Evolutionary conservation across 2,888 invertebrate genomes (phyloP).

Genomic region (Mechanitis mazaeus): DNA sequence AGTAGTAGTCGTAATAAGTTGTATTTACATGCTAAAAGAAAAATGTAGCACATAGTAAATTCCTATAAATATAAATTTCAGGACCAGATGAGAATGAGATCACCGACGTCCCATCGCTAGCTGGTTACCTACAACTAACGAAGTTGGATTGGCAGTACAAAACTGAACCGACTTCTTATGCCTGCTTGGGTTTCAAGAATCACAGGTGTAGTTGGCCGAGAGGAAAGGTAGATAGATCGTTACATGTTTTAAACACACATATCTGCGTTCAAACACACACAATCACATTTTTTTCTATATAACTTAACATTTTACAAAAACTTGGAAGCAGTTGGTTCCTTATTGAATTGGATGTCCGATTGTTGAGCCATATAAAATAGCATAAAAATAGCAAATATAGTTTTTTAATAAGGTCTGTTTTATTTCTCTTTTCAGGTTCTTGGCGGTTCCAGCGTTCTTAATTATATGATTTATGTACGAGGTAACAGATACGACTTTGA

Average conservation of each 20-base stretch:
- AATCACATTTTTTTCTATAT: too few species aligned
- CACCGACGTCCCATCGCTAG: conserved; percentile 90
- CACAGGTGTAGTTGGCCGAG: conserved; percentile 92
- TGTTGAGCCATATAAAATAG: too few species aligned
- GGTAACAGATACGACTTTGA: conserved; percentile 92
- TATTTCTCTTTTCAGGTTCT: conserved; percentile 76
- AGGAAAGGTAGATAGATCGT: conserved; percentile 75
- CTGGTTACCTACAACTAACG: conserved; percentile 90
- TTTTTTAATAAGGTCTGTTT: neutral
- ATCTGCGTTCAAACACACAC: too few species aligned
- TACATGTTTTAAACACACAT: too few species aligned
- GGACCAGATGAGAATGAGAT: conserved; percentile 93
- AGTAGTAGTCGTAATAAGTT: too few species aligned
- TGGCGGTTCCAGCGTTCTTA: conserved; percentile 91
- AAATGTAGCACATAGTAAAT: too few species aligned
- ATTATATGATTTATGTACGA: conserved; percentile 93
- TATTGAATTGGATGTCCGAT: too few species aligned
- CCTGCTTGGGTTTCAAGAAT: conserved; percentile 89
- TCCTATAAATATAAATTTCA: conserved; percentile 42
- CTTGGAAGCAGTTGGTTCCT: too few species aligned
- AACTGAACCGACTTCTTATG: conserved; percentile 87
- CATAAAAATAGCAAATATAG: too few species aligned
- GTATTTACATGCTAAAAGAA: too few species aligned
- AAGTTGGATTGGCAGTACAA: conserved; percentile 94
- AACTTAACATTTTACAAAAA: too few species aligned